A percentile compares a stretch with the other conserved stretches of the same genome.
Evolutionary conservation across 2,797 vertebrate species (phyloP).

Genomic region (Chelonia mydas): DNA sequence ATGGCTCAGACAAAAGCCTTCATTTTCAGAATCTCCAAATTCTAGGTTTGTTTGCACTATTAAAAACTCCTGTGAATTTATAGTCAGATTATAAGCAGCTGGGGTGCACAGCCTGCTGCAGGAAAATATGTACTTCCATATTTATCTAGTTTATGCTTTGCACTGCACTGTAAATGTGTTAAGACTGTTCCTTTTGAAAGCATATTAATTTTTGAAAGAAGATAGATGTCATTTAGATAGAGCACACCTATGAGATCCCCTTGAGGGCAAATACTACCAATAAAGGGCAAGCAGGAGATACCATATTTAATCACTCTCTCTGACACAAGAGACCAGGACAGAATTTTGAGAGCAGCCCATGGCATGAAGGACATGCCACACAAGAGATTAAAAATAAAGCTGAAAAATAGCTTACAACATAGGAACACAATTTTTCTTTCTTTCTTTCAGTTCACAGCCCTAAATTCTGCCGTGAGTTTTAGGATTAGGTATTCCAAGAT

Average conservation of each 20-base stretch:
- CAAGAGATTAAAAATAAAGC: not conserved
- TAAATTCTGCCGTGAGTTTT: conserved; percentile 16
- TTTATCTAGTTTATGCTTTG: conserved; percentile 65
- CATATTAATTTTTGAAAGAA: conserved; percentile 53
- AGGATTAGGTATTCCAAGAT: not conserved
- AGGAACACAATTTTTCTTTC: not conserved
- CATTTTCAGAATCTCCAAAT: conserved; percentile 40
- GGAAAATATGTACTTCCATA: conserved; percentile 53
- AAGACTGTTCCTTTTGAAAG: conserved; percentile 51
- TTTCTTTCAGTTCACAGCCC: not conserved
- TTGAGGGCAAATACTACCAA: not conserved
- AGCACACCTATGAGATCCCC: not conserved
- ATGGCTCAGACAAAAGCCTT: conserved; percentile 39
- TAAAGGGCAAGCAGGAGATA: conserved; percentile 21
- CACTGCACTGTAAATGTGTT: conserved; percentile 24
- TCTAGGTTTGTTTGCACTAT: conserved; percentile 11
- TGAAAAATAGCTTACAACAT: not conserved
- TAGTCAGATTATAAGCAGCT: conserved; percentile 50
- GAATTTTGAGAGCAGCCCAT: not conserved
- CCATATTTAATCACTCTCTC: not conserved
- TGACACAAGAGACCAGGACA: not conserved
- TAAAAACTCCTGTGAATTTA: conserved; percentile 30
- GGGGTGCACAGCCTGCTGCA: conserved; percentile 30
- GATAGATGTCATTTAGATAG: not conserved
- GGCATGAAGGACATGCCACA: not conserved